Evolutionary conservation across 2,888 invertebrate species (phyloP).

Genomic region (Cephonodes hylas): DNA sequence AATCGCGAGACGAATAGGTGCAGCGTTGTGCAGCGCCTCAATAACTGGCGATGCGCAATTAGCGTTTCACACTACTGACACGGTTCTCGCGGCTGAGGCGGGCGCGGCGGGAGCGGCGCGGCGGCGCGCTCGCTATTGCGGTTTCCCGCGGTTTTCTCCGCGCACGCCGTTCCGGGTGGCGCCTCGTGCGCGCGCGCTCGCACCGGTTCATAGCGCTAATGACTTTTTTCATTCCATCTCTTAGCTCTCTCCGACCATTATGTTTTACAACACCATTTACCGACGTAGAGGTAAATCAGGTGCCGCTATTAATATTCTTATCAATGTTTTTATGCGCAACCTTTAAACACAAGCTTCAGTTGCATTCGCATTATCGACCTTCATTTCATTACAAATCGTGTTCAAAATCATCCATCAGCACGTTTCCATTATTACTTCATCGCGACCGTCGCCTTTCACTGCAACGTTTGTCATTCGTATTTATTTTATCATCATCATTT

Average conservation of each 20-base stretch:
- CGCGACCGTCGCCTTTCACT: constrained; percentile 16
- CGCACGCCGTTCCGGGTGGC: constrained; percentile 77
- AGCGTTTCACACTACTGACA: constrained; percentile 80
- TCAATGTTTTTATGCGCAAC: constrained; percentile 17
- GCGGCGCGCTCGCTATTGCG: constrained; percentile 67
- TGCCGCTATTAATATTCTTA: constrained; percentile 29
- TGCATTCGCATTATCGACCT: constrained; percentile 19
- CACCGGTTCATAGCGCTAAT: constrained; percentile 65
- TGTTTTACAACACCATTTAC: constrained; percentile 23
- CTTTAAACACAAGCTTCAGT: constrained; percentile 22
- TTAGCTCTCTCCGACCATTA: constrained; percentile 47
- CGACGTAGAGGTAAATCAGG: constrained; percentile 14
- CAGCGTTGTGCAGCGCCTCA: constrained; percentile 51
- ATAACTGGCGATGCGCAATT: constrained; percentile 67
- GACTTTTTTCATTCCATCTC: constrained; percentile 54
- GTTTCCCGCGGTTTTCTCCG: constrained; percentile 79
- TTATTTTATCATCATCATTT: constrained; percentile 33
- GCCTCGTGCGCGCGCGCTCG: constrained; percentile 56
- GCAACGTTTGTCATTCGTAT: constrained; percentile 34
- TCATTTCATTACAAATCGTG: not conserved
- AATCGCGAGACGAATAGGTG: constrained; percentile 37
- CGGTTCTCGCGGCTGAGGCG: constrained; percentile 68
- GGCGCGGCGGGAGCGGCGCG: constrained; percentile 36
- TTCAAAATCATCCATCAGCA: constrained; percentile 4
- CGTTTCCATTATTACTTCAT: constrained; percentile 11